A percentile compares a stretch with the other conserved stretches of the same genome.
These are phyloP conservation scores for Lutjanus campechanus DNA, from an alignment of 2,797 vertebrate genomes.

Conservation along the genomic window DNA sequence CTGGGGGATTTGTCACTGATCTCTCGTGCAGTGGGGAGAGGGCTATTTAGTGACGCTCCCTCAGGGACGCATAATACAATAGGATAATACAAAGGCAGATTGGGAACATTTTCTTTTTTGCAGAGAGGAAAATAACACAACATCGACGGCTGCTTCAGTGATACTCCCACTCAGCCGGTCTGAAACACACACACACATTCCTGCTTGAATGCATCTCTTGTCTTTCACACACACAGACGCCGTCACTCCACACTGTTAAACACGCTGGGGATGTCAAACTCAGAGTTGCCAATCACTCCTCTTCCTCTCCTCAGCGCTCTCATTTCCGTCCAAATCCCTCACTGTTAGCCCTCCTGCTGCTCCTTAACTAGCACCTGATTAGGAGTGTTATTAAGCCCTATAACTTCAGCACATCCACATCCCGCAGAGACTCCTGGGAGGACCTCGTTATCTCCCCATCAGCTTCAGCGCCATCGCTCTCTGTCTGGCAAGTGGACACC, in stretches of 20 bases:
- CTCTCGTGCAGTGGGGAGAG: slow-evolving; percentile 59
- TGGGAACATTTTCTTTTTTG: slow-evolving; percentile 52
- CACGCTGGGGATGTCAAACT: slow-evolving; percentile 35
- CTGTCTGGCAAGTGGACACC: slow-evolving; percentile 59
- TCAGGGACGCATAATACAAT: slow-evolving; percentile 56
- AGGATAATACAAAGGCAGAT: slow-evolving; percentile 58
- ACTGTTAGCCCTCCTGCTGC: slow-evolving; percentile 47
- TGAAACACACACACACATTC: slow-evolving; percentile 13
- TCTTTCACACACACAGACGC: slow-evolving; percentile 21
- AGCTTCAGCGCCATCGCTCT: slow-evolving; percentile 35
- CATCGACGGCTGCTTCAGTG: slow-evolving; percentile 36
- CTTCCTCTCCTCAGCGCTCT: slow-evolving; percentile 28
- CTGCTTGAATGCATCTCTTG: slow-evolving; percentile 28
- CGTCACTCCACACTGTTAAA: slow-evolving; percentile 19
- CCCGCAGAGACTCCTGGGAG: slow-evolving; percentile 52
- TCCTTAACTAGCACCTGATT: slow-evolving; percentile 68
- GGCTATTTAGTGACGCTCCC: slow-evolving; percentile 75
- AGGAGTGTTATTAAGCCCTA: slow-evolving; percentile 53
- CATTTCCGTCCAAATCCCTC: slow-evolving; percentile 39
- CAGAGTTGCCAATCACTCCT: slow-evolving; percentile 46
- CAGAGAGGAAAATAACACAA: slow-evolving; percentile 47
- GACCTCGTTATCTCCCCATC: slow-evolving; percentile 75
- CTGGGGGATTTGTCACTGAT: slow-evolving; percentile 78
- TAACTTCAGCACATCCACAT: slow-evolving; percentile 54
- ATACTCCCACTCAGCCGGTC: slow-evolving; percentile 38